phyloP scores from a whole-genome alignment of 2,888 invertebrate genomes.

The Crioceris asparagi region DNA sequence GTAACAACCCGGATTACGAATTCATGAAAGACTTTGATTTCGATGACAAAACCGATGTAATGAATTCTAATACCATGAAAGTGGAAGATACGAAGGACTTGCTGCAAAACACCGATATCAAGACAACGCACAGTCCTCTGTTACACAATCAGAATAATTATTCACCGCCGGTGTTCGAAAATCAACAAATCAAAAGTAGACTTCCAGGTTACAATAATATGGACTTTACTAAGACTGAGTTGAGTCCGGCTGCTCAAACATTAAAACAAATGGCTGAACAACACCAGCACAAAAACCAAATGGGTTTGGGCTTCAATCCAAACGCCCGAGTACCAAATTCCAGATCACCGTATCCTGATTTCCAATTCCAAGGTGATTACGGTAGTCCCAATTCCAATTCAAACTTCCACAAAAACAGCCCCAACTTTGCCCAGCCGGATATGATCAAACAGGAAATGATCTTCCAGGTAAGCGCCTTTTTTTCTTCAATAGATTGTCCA shows the following conservation, averaged over 20 bases:
- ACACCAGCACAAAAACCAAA: constrained; percentile 76
- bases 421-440: constrained; percentile 38
- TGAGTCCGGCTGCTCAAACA: constrained; percentile 89
- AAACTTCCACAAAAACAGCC: constrained; percentile 37
- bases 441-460: constrained; percentile 48
- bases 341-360: constrained; percentile 51
- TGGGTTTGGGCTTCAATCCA: constrained; percentile 46
- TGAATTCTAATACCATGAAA: constrained; percentile 21
- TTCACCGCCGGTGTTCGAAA: constrained; percentile 34
- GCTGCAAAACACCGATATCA: constrained; percentile 14
- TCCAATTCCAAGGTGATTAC: constrained; percentile 46
- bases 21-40: constrained; percentile 73
- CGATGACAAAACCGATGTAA: constrained; percentile 43
- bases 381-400: constrained; percentile 36
- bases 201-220: constrained; percentile 30
- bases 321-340: constrained; percentile 35
- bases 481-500: no score
- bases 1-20: constrained; percentile 53
- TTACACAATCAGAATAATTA: constrained; percentile 31
- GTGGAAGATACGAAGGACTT: constrained; percentile 33
- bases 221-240: constrained; percentile 45
- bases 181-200: constrained; percentile 19
- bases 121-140: background rate
- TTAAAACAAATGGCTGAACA: constrained; percentile 96
- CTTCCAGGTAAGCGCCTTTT: constrained; percentile 32